Conservation (phyloP, 2,888 invertebrate species). For the Phortica okadai region DNA sequence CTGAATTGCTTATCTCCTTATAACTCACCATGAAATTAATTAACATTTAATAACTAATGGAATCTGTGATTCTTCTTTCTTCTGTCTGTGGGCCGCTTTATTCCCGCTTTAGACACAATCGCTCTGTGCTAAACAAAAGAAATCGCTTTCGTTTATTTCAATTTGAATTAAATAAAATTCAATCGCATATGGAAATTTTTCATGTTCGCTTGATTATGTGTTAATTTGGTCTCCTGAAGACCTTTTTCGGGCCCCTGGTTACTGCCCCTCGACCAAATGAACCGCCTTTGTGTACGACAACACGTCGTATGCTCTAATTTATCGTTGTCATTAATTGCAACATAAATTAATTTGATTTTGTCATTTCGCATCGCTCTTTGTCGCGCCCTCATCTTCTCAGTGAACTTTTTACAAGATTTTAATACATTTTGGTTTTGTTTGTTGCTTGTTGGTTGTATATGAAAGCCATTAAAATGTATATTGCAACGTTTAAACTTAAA, state of each 20-base stretch:
- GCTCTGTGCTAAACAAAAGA: not conserved
- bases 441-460: conserved; percentile 49
- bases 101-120: not conserved
- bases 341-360: conserved; percentile 71
- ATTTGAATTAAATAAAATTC: conserved; percentile 63
- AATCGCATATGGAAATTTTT: conserved; percentile 65
- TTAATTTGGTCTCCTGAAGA: conserved; percentile 50
- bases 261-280: not conserved
- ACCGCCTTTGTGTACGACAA: conserved; percentile 55
- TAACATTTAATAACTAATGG: too few relatives aligned
- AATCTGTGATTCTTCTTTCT: too few relatives aligned
- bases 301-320: conserved; percentile 63
- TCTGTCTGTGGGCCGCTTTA: too few relatives aligned
- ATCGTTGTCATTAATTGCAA: conserved; percentile 67
- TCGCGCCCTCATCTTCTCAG: not conserved
- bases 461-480: conserved; percentile 64
- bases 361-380: conserved; percentile 60
- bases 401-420: not conserved
- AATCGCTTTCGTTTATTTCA: conserved; percentile 27
- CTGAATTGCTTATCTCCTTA: too few relatives aligned
- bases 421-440: not conserved
- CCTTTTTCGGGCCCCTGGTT: not conserved
- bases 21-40: too few relatives aligned
- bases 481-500: conserved; percentile 58
- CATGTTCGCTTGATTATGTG: conserved; percentile 71